A percentile compares a stretch with the other conserved stretches of the same genome.
phyloP scores from a whole-genome alignment of 1,140 invertebrate genomes.

The Geopemphigus sp. region DNA sequence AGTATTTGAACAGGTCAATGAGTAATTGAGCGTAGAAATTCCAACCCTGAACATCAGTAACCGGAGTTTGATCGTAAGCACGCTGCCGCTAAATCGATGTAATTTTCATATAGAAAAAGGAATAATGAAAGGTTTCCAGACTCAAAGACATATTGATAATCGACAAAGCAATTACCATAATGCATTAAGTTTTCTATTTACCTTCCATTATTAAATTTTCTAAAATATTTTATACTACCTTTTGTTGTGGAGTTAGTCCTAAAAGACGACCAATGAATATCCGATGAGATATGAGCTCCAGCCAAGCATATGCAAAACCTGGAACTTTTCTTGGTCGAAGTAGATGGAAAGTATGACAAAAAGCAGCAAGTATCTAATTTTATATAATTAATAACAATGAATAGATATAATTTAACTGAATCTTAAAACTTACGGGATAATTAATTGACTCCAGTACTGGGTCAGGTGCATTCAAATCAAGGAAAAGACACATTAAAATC shows the following conservation, averaged over 20 bases:
- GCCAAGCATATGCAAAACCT: conserved; percentile 96
- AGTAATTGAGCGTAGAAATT: conserved; percentile 87
- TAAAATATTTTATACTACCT: conserved; percentile 54
- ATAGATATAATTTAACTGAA: not conserved
- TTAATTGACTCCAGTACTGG: conserved; percentile 88
- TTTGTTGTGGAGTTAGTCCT: conserved; percentile 72
- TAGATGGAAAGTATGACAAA: conserved; percentile 88
- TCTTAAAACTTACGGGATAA: conserved; percentile 64
- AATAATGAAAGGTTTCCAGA: not conserved
- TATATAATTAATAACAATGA: not conserved
- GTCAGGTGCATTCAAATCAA: conserved; percentile 92
- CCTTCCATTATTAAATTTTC: not conserved
- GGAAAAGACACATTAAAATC: conserved; percentile 95
- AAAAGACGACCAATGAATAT: conserved; percentile 94
- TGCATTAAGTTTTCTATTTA: conserved; percentile 56
- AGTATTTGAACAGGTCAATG: conserved; percentile 93
- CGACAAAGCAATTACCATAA: too few species aligned
- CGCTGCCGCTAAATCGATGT: conserved; percentile 34
- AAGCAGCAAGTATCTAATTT: conserved; percentile 74
- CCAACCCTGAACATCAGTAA: conserved; percentile 63
- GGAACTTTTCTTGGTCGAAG: conserved; percentile 91
- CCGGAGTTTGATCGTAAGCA: conserved; percentile 42
- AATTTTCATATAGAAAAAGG: not conserved
- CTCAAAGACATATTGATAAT: conserved; percentile 25
- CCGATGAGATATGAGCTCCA: conserved; percentile 94